Percentiles rank a stretch among this genome's conserved stretches.
Conservation (phyloP, 2,113 vertebrate species). For the Anarrhichthys ocellatus region DNA sequence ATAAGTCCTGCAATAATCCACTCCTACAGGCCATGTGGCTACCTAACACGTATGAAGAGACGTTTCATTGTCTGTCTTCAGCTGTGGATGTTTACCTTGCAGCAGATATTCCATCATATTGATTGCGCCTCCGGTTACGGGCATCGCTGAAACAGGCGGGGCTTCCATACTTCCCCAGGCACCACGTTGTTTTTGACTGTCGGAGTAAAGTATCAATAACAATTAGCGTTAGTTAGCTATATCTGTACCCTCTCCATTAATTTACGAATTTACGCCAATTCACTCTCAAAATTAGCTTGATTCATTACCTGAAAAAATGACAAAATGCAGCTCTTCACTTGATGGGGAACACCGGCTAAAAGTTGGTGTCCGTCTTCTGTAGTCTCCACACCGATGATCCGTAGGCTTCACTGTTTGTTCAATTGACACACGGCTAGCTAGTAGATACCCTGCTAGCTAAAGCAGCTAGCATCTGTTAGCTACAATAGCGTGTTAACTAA, state of each 20-base stretch:
- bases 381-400: not conserved
- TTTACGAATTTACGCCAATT: not conserved
- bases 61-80: not conserved
- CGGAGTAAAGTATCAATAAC: not conserved
- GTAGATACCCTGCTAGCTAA: conserved; percentile 1
- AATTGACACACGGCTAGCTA: not conserved
- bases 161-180: conserved; percentile 86
- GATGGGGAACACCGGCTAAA: not conserved
- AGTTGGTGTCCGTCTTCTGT: not conserved
- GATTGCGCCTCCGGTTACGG: conserved; percentile 92
- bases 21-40: not conserved
- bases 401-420: not conserved
- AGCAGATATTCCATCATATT: conserved; percentile 98
- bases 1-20: not conserved
- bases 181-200: not conserved
- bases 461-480: not conserved
- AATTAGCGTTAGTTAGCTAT: not conserved
- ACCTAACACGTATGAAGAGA: not conserved
- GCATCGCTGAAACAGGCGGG: conserved; percentile 93
- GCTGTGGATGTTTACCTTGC: conserved; percentile 84
- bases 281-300: not conserved
- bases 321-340: not conserved
- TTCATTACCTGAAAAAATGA: conserved; percentile 23
- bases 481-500: not conserved
- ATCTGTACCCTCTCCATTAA: too few relatives aligned